Base-by-base conservation (phyloP, 2,113 vertebrate species). In the Hippoglossus stenolepis region DNA sequence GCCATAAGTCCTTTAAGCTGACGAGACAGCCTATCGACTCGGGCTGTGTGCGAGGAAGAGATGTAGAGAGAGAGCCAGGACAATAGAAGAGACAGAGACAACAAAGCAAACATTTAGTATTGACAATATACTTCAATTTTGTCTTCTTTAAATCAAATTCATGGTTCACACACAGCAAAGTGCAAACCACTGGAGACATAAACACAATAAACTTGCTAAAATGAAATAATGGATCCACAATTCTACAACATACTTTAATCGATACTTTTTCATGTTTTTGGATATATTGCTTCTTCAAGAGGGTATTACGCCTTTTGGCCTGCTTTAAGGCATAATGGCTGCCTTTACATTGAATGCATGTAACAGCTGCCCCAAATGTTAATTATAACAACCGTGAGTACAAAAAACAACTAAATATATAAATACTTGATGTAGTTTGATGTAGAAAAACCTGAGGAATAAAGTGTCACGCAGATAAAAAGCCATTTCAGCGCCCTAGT, bases 1-100 rank as follows among this genome's bases (percentile, higher is more conserved):
- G 92, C 98, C 98, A 99, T 89, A 99, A 93, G 90, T 99, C 97
- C 93, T 97, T 99, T 51, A 99, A 93, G 88, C 95, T 97, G 90
- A 96, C 92, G 91, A 99, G 97, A 94, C 96, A 94, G 86, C 98
- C 98, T 89, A 99, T 97, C 87, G 97, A 97, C 93, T 97, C 94
- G 77, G 97, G 97, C 98, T 99, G 45, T 12, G 87, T 83, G 75
- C 83, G 83, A 85, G 72, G 26, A 79, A 77, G 59, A 86, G 70
- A 80, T 77, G 74, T 49, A 24, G 60, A 11, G 69, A 82, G 20
- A 15, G 23, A 69, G 40, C 47, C 80, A 62, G 26, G 65, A 23
- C 62, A n/a, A 79, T 54, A 53, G 1, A 58, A 17, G 6, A 51
- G 31, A 63, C 15, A 49, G 10, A 45, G 31, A 63, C 15, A 49